Base-by-base conservation (phyloP, 2,797 vertebrate genomes). In the Threskiornis aethiopicus region DNA sequence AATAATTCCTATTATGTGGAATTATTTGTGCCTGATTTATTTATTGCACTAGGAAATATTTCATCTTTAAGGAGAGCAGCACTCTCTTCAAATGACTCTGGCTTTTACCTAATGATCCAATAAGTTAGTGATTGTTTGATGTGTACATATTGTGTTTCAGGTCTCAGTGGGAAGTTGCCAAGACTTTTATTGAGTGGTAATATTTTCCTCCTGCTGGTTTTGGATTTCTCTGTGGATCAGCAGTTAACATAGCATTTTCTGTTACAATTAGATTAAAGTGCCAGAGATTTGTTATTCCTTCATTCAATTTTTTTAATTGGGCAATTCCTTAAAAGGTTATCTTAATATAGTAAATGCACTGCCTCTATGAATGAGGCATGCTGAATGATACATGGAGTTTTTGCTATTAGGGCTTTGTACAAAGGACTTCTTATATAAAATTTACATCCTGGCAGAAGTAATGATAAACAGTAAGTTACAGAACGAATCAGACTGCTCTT, bases 331-430 rank as follows among this genome's bases (percentile, higher is more conserved):
- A 96, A 97, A 98, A 97, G 93, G 76, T 66, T 89, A 84, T 96
- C 95, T 97, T 98, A 98, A 98, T 98, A 97, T 54, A 87, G 91
- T 96, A 98, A 98, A 96, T 98, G 97, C 93, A 96, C 55, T 97
- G 81, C 87, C 66, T 97, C 73, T 78, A 11, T 94, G 95, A 95
- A 73, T 54, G 89, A 97, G 58, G 58, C 66, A 72, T 90, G 54
- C 39, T 96, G 96, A 95, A 91, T 97, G 88, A 94, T 92, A 81
- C 88, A 86, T 94, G 66, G 47, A 33, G 85, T 89, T 89, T 95
- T 85, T 95, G 73, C 58, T 93, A 20, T 88, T 90, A 71, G 19
- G 83, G 20, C 89, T 97, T 82, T 86, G 69, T 73, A 39, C 11
- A 84, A 73, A 86, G 84, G 62, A 58, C 33, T 87, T 79, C 18